Percentiles rank a stretch among this genome's conserved stretches.
These are phyloP conservation scores for Adoxophyes honmai DNA, from an alignment of 1,140 invertebrate genomes.

Conservation along the genomic window DNA sequence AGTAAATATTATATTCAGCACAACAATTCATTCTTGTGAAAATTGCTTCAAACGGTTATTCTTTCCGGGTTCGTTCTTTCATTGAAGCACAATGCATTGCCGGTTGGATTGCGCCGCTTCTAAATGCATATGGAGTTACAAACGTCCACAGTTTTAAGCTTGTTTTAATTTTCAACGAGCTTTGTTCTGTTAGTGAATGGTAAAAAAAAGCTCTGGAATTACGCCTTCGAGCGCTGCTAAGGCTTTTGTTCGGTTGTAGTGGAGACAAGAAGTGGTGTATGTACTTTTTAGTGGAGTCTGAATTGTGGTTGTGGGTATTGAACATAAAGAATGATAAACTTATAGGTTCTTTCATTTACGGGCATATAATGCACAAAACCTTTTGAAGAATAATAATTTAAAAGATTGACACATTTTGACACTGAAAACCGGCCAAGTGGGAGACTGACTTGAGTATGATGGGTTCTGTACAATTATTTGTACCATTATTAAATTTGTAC, in stretches of 20 bases:
- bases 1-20: conserved; percentile 2
- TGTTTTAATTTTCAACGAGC: conserved; percentile 14
- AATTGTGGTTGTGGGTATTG: no score
- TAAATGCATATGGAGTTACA: conserved; percentile 12
- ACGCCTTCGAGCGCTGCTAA: neutral
- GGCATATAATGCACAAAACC: no score
- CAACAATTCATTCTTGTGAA: neutral
- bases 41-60: conserved; percentile 8
- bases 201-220: neutral
- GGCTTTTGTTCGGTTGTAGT: neutral
- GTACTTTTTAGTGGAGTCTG: no score
- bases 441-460: no score
- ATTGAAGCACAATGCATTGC: conserved; percentile 1
- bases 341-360: no score
- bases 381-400: no score
- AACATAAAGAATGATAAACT: no score
- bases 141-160: conserved; percentile 11
- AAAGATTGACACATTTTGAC: no score
- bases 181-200: conserved; percentile 1
- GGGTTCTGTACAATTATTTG: no score
- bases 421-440: no score
- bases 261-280: neutral
- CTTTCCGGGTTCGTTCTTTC: conserved; percentile 9
- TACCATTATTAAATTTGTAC: no score
- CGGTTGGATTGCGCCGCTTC: neutral